Evolutionary conservation across 2,888 invertebrate species (phyloP).

Genomic region (Chrysodeixis includens): DNA sequence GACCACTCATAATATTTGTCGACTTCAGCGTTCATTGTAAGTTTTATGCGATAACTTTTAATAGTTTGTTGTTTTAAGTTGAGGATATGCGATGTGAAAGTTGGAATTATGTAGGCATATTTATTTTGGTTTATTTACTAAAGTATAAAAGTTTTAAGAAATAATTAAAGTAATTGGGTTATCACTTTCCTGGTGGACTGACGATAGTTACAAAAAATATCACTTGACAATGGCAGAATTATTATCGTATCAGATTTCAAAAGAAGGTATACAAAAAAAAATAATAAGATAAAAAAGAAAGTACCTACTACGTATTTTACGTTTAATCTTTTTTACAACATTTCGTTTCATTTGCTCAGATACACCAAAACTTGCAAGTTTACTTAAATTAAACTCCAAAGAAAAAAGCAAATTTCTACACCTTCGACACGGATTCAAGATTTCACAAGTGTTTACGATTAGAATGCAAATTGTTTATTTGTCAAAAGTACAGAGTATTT

Average conservation of each 20-base stretch:
- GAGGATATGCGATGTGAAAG: constrained; percentile 8
- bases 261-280: too few species aligned
- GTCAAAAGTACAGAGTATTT: constrained; percentile 1
- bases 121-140: neutral
- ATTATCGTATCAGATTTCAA: too few species aligned
- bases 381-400: neutral
- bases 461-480: constrained; percentile 8
- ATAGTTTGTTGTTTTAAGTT: constrained; percentile 25
- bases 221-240: too few species aligned
- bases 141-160: too few species aligned
- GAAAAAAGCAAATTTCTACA: neutral
- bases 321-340: neutral
- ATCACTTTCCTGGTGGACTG: too few species aligned
- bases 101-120: constrained; percentile 8
- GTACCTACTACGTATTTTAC: neutral
- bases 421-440: neutral
- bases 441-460: neutral
- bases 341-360: neutral
- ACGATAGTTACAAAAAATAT: too few species aligned
- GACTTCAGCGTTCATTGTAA: constrained; percentile 31
- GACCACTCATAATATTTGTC: constrained; percentile 48
- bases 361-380: neutral
- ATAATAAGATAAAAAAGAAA: too few species aligned
- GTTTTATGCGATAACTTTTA: constrained; percentile 48
- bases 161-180: too few species aligned